Evolutionary conservation across 1,140 invertebrate species (phyloP), one percentile per base, ranked within the genome.

Genomic region (Leptinotarsa texana): DNA sequence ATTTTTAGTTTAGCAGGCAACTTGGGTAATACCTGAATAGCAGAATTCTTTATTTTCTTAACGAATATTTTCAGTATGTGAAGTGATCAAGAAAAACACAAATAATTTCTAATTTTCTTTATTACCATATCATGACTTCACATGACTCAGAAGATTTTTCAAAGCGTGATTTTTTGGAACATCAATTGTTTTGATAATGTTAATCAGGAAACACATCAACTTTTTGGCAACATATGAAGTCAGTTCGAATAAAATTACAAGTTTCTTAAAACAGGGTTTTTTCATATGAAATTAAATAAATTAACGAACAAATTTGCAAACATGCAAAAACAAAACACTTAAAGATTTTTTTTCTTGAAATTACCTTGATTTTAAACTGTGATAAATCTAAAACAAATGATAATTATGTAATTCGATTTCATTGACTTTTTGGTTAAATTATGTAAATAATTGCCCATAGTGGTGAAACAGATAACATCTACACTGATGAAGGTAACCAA

Each of bases 81-180:
- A 57, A 57, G n/a, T 18, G 6, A 57, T 57, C 51, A 57, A 57
- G 1, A n/a, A 57, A 57, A 57, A 57, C n/a, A 18, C 11, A n/a
- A 17, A 18, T 57, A 13, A 17, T 57, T 18, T 57, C 8, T 42
- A 42, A 57, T 57, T 57, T 15, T 57, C 51, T 57, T 57, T 57
- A 57, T 57, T 57, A 57, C 51, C 51, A n/a, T 18, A 57, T 57
- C 51, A 57, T 57, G 51, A 57, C 51, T 57, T 57, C n/a, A 57
- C 51, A 57, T 57, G 51, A 57, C 51, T 13, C 13, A 17, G 51
- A 57, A 57, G 15, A 57, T 15, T 57, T 57, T 57, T 57, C 17
- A 4, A 57, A 57, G 51, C n/a, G 51, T n/a, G 51, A 18, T 5
- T 57, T 17, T 57, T 42, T 57, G 4, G 4, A 57, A 57, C 51